Percentiles rank a stretch among this genome's conserved stretches.
Conservation (phyloP, 2,797 vertebrate genomes). For the Smutsia temminckii region DNA sequence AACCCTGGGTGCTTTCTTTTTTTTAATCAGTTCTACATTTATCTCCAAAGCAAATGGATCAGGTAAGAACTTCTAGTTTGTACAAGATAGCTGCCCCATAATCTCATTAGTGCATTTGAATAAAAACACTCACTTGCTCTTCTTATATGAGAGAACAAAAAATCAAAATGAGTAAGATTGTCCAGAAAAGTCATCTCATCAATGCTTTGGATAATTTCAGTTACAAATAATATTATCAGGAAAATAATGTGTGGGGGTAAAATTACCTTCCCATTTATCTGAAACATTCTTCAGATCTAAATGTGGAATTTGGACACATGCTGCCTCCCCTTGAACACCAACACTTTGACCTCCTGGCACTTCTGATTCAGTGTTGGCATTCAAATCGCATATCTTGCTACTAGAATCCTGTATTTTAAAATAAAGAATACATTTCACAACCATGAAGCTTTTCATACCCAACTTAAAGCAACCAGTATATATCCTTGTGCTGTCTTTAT, state of each 20-base stretch:
- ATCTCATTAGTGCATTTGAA: not conserved
- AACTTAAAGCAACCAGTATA: conserved; percentile 40
- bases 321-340: conserved; percentile 79
- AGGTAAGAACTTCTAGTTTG: not conserved
- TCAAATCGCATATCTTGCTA: conserved; percentile 84
- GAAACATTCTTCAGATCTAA: conserved; percentile 87
- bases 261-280: conserved; percentile 89
- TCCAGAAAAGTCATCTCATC: conserved; percentile 45
- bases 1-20: not conserved
- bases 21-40: conserved; percentile 13
- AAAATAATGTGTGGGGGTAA: conserved; percentile 49
- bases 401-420: conserved; percentile 83
- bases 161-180: conserved; percentile 9
- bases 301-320: conserved; percentile 80
- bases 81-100: not conserved
- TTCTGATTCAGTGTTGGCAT: conserved; percentile 85
- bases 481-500: not conserved
- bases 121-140: conserved; percentile 22
- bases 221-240: conserved; percentile 31
- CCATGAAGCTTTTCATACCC: conserved; percentile 41
- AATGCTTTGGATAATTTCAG: conserved; percentile 48
- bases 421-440: conserved; percentile 68
- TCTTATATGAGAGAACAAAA: conserved; percentile 35
- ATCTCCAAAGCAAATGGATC: conserved; percentile 40
- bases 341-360: conserved; percentile 71